Conservation (phyloP, 1,140 invertebrate genomes). For the Triops cancriformis region DNA sequence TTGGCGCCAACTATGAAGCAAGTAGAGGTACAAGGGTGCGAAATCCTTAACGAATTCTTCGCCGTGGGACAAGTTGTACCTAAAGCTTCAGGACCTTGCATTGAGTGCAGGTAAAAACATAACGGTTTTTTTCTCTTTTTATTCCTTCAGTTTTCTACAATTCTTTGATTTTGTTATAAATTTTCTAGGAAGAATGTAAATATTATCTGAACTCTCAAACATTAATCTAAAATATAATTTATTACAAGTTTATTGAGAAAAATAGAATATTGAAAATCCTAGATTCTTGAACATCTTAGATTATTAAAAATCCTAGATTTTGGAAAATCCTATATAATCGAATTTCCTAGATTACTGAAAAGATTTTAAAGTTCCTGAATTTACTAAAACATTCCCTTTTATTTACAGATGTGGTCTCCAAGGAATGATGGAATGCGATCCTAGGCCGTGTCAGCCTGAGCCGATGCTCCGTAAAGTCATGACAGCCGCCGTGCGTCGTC, state of each 20-base stretch:
- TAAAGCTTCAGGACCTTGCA: slow-evolving; percentile 77
- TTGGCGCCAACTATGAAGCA: slow-evolving; percentile 26
- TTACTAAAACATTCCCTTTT: slow-evolving; percentile 26
- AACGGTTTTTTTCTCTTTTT: slow-evolving; percentile 22
- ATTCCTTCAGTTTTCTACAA: no score
- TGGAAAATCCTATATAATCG: no score
- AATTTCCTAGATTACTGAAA: no score
- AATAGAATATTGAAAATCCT: no score
- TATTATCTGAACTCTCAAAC: no score
- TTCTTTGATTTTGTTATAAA: no score
- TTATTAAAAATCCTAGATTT: no score
- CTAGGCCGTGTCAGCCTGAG: slow-evolving; percentile 73
- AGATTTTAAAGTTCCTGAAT: no score
- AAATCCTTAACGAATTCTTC: slow-evolving; percentile 70
- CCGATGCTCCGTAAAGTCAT: slow-evolving; percentile 82
- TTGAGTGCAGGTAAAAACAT: slow-evolving; percentile 80
- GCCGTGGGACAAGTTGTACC: slow-evolving; percentile 70
- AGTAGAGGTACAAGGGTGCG: slow-evolving; percentile 52
- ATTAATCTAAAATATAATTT: no score
- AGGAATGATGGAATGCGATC: slow-evolving; percentile 88
- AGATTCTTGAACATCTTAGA: no score
- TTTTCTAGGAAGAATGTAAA: no score
- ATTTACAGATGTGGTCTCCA: slow-evolving; percentile 70
- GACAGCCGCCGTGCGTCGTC: slow-evolving; percentile 43
- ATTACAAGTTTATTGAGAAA: no score